Percentiles rank a stretch among this genome's conserved stretches.
These are phyloP conservation scores for Neopelma chrysocephalum DNA, from an alignment of 2,797 vertebrate genomes.

Conservation along the genomic window DNA sequence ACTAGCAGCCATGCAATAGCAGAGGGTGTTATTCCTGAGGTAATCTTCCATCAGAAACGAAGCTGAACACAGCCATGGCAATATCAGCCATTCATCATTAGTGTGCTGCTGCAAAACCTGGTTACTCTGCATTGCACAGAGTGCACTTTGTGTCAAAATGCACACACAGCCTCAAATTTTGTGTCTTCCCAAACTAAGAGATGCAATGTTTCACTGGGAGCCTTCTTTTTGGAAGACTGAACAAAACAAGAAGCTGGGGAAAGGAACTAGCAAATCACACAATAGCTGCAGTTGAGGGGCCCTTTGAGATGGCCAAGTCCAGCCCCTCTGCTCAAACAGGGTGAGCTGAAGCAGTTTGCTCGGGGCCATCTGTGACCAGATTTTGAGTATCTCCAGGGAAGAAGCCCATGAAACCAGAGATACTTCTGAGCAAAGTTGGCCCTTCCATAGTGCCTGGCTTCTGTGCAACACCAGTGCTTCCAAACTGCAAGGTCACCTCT, in stretches of 20 bases:
- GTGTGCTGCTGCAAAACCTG: background rate
- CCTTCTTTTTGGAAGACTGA: background rate
- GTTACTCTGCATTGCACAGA: background rate
- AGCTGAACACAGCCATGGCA: background rate
- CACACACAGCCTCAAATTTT: background rate
- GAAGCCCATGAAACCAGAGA: background rate
- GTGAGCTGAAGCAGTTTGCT: background rate
- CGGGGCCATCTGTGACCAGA: fast-evolving
- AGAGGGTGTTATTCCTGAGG: background rate
- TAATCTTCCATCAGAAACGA: background rate
- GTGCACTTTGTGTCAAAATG: background rate
- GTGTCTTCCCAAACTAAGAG: background rate
- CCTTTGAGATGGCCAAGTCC: background rate
- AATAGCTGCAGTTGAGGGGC: background rate
- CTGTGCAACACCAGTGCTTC: background rate
- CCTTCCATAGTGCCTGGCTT: background rate
- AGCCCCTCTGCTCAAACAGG: background rate
- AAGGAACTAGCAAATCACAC: background rate
- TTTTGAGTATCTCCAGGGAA: background rate
- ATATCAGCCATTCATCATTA: background rate
- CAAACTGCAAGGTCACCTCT: background rate
- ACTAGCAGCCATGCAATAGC: background rate
- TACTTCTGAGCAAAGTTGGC: background rate
- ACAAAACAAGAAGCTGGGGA: background rate
- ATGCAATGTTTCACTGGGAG: background rate